Evolutionary conservation across 1,140 invertebrate genomes (phyloP).

Genomic region (Psilanteris sp.): DNA sequence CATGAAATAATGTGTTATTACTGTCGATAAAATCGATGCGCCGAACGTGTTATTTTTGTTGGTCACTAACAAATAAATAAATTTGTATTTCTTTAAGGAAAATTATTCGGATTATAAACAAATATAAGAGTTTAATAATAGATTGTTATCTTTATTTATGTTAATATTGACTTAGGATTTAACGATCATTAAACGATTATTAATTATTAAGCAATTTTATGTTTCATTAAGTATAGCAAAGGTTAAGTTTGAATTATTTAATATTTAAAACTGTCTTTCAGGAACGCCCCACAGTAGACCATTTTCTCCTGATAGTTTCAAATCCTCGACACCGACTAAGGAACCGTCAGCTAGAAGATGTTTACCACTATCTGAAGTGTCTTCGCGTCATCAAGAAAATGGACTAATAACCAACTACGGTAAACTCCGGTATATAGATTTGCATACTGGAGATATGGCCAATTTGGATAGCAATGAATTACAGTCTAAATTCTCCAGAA

Average conservation of each 20-base stretch:
- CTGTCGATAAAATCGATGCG: too few species aligned
- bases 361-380: slow-evolving; percentile 71
- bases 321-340: slow-evolving; percentile 77
- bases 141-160: too few species aligned
- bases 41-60: too few species aligned
- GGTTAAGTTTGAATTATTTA: not conserved
- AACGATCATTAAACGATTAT: too few species aligned
- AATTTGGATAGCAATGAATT: slow-evolving; percentile 57
- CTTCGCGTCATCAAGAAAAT: slow-evolving; percentile 66
- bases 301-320: slow-evolving; percentile 65
- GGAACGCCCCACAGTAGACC: slow-evolving; percentile 70
- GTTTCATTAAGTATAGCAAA: too few species aligned
- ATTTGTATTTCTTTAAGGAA: too few species aligned
- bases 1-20: too few species aligned
- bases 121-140: too few species aligned
- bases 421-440: slow-evolving; percentile 68
- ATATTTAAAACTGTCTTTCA: slow-evolving; percentile 8
- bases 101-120: too few species aligned
- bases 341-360: slow-evolving; percentile 76
- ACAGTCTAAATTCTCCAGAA: slow-evolving; percentile 68
- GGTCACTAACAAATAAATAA: too few species aligned
- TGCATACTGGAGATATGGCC: slow-evolving; percentile 63
- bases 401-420: slow-evolving; percentile 71
- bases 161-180: too few species aligned
- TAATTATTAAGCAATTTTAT: too few species aligned